Conservation (phyloP, 2,888 invertebrate genomes). For the Diaperis boleti region DNA sequence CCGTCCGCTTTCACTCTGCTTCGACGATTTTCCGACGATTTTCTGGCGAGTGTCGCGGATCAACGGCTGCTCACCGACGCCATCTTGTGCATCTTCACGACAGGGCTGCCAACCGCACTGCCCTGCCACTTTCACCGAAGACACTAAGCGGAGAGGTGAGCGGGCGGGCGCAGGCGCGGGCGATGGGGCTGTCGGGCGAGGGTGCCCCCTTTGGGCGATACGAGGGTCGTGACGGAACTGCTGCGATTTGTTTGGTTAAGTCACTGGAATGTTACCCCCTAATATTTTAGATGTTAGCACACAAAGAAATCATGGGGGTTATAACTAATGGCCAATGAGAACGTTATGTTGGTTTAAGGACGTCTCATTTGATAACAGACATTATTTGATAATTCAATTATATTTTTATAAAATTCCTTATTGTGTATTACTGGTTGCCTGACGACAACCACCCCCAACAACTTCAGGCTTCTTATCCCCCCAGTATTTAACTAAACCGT, state of each 20-base stretch:
- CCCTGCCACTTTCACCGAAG: constrained; percentile 42
- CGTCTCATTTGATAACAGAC: too few species aligned
- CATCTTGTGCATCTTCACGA: constrained; percentile 58
- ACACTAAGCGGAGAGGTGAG: constrained; percentile 23
- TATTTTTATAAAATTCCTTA: too few species aligned
- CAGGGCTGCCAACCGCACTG: constrained; percentile 48
- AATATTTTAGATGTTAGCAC: neutral
- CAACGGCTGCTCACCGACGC: constrained; percentile 59
- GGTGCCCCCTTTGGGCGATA: constrained; percentile 3
- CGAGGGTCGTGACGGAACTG: neutral
- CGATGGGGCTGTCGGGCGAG: too few species aligned
- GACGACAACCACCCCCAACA: too few species aligned
- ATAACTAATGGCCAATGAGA: too few species aligned
- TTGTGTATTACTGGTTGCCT: too few species aligned
- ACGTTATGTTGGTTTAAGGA: too few species aligned
- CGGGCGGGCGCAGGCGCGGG: neutral
- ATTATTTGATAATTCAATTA: too few species aligned
- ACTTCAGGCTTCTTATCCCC: neutral
- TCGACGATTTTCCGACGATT: constrained; percentile 37
- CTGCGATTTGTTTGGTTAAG: neutral
- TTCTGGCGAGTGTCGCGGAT: constrained; percentile 50
- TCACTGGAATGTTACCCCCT: neutral
- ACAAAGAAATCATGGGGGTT: too few species aligned
- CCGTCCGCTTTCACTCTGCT: constrained; percentile 20
- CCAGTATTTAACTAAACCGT: neutral